Evolutionary conservation across 2,113 vertebrate genomes (phyloP).

Genomic region (Chauna torquata): DNA sequence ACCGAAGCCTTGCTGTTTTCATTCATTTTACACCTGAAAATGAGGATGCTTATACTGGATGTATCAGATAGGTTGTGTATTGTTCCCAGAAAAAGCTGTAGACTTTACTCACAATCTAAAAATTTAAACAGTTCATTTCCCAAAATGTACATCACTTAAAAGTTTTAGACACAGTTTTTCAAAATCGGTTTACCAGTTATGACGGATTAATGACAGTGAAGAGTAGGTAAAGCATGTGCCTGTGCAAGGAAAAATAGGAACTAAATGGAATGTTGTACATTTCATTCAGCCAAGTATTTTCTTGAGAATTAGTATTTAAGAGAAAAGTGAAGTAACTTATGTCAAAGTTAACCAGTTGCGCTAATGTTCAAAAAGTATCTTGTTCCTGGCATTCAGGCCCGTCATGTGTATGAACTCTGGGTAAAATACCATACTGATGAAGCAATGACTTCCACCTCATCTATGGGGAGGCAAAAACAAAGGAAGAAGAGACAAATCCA

Average conservation of each 20-base stretch:
- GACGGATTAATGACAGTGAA: background rate
- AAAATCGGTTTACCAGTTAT: background rate
- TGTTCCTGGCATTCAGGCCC: background rate
- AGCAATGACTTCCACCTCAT: background rate
- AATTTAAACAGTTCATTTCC: background rate
- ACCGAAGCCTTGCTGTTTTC: background rate
- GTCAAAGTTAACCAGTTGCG: background rate
- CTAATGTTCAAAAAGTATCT: background rate
- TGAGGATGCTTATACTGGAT: background rate
- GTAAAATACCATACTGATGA: background rate
- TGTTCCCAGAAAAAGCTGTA: background rate
- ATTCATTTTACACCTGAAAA: slow-evolving; percentile 59
- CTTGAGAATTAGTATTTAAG: background rate
- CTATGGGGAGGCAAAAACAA: background rate
- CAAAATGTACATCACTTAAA: background rate
- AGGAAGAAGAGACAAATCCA: background rate
- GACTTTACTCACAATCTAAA: background rate
- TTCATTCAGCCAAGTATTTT: background rate
- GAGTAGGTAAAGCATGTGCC: background rate
- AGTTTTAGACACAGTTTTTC: background rate
- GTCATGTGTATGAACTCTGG: background rate
- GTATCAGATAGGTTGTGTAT: background rate
- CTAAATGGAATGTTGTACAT: background rate
- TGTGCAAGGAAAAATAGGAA: background rate
- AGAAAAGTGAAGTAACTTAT: background rate